Base-by-base conservation (phyloP, 2,888 invertebrate species). In the Andrena bicolor region DNA sequence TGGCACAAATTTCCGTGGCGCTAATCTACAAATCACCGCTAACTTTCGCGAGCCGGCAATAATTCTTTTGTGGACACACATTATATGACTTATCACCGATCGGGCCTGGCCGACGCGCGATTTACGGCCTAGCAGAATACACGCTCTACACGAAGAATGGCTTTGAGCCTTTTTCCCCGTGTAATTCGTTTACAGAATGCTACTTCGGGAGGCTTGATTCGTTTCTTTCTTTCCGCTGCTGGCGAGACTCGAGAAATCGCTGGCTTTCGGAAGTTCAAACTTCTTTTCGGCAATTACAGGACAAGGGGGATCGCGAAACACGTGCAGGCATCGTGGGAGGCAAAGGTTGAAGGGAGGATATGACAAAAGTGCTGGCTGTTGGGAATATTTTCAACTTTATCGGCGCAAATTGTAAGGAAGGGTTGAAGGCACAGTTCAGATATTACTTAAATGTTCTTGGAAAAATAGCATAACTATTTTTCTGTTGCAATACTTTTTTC, bases 1-100 rank as follows among this genome's bases (percentile, higher is more conserved):
- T 82, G 76, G 79, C 85, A 79, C 79, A 84, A 82, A 85, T 82
- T 84, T 84, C 70, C 80, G 8, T 28, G 48, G 26, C 53, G 76
- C 53, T 48, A 72, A 82, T 79, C 74, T 72, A 84, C 82, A 80
- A 82, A 82, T 84, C 84, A 82, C 66, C 53, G 73, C 63, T 35
- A 32, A 64, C 71, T 80, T 78, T 76, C 70, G 49, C 65, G n/a
- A 20, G 30, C 26, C 51, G 28, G 35, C 64, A n/a, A 74, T 66
- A 70, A 58, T 80, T 75, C 80, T 77, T 74, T 80, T 69, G 48
- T 61, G 56, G 60, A 73, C 83, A 32, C 56, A 23, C 80, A 65
- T 69, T 64, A 72, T 76, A 72, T 76, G 80, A 80, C 68, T 72
- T 80, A 82, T 80, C 81, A 60, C 48, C 82, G 72, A 73, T 72